These are phyloP conservation scores for Jordanella pulchra DNA, from an alignment of 2,797 vertebrate species.

Conservation along the genomic window DNA sequence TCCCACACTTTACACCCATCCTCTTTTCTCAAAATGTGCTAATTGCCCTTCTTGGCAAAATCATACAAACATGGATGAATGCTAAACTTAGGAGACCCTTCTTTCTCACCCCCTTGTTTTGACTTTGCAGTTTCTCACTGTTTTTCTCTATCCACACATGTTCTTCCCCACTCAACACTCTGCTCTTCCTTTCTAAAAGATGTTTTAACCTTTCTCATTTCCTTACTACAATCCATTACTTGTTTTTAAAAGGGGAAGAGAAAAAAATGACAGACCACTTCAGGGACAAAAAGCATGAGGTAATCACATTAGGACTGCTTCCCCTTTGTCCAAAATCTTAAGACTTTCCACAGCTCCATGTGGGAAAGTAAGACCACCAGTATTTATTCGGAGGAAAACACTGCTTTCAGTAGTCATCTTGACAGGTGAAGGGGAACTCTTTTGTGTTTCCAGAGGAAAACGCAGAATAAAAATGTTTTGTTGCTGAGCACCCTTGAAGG, in stretches of 20 bases:
- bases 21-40: slow-evolving; percentile 64
- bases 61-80: slow-evolving; percentile 69
- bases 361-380: slow-evolving; percentile 75
- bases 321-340: slow-evolving; percentile 71
- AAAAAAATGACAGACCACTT: slow-evolving; percentile 70
- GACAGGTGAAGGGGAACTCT: slow-evolving; percentile 75
- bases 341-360: slow-evolving; percentile 75
- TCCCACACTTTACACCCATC: slow-evolving; percentile 39
- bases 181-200: slow-evolving; percentile 54
- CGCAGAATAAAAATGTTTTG: slow-evolving; percentile 76
- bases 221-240: slow-evolving; percentile 49
- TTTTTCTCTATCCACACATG: slow-evolving; percentile 55
- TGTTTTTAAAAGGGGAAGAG: slow-evolving; percentile 54
- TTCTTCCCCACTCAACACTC: slow-evolving; percentile 50
- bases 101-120: slow-evolving; percentile 29
- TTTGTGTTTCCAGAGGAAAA: slow-evolving; percentile 73
- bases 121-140: slow-evolving; percentile 46
- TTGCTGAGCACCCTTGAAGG: slow-evolving; percentile 71
- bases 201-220: slow-evolving; percentile 53
- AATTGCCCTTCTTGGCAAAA: slow-evolving; percentile 73
- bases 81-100: slow-evolving; percentile 53
- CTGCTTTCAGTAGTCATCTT: slow-evolving; percentile 70
- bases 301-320: slow-evolving; percentile 67
- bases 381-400: slow-evolving; percentile 66
- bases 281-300: slow-evolving; percentile 76